A percentile compares a stretch with the other conserved stretches of the same genome.
phyloP scores from a whole-genome alignment of 2,113 vertebrate genomes.

The Hippocampus comes region DNA sequence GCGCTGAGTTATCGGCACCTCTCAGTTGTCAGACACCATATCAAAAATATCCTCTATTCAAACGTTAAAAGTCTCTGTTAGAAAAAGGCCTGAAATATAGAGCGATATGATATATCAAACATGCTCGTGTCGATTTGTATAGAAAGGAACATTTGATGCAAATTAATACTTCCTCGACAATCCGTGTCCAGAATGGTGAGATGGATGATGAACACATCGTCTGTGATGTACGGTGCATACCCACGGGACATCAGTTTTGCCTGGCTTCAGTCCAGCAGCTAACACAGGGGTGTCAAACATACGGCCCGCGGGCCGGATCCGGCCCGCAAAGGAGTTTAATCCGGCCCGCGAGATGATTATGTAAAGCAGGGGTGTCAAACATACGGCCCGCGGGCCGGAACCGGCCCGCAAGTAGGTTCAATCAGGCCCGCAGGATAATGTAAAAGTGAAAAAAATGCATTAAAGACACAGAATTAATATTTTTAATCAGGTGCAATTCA shows the following conservation, averaged over 20 bases:
- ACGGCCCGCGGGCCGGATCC: too few species aligned
- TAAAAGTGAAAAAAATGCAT: too few species aligned
- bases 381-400: too few species aligned
- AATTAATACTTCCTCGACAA: slow-evolving; percentile 64
- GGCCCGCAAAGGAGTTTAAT: too few species aligned
- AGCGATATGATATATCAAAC: slow-evolving; percentile 51
- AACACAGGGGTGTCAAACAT: too few species aligned
- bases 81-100: slow-evolving; percentile 71
- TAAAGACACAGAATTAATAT: too few species aligned
- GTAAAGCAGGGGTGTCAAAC: too few species aligned
- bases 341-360: too few species aligned
- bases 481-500: too few species aligned
- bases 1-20: slow-evolving; percentile 19
- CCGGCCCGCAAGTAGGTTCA: too few species aligned
- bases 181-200: slow-evolving; percentile 2
- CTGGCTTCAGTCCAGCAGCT: slow-evolving; percentile 46
- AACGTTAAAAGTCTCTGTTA: slow-evolving; percentile 72
- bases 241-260: slow-evolving; percentile 31
- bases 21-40: slow-evolving; percentile 64
- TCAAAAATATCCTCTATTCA: slow-evolving; percentile 77
- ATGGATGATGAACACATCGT: slow-evolving; percentile 36
- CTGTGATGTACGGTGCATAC: slow-evolving; percentile 38
- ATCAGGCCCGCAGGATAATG: too few species aligned
- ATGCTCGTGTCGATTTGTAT: slow-evolving; percentile 60
- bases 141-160: slow-evolving; percentile 73